Evolutionary conservation across 2,113 vertebrate genomes (phyloP), one percentile per base, ranked within the genome.

Genomic region (Microtus oregoni): DNA sequence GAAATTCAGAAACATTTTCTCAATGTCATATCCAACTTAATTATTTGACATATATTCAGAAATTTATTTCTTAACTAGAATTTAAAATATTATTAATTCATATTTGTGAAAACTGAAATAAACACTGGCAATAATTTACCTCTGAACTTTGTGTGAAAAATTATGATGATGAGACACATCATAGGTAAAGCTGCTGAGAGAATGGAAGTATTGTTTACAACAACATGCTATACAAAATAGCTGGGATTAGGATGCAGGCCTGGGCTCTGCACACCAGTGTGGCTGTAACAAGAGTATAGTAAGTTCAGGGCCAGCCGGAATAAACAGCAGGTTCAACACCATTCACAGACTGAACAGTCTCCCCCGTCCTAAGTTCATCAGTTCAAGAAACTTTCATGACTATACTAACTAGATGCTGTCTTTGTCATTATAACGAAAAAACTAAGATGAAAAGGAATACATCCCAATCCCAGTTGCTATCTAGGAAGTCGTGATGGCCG

Each of bases 51-150:
- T 81, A 75, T 17, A 78, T 86, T 58, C 47, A 35, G 38, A 93
- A 96, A n/a, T 93, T 44, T n/a, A 83, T 78, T 79, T 79, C 72
- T 63, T 81, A 22, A n/a, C n/a, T 83, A 61, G 81, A 63, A 87
- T 78, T 92, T 93, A 79, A 96, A 90, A 72, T 5, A n/a, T 90
- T 65, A 38, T 32, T 90, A 82, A 82, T 70, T 96, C 19, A 72
- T 7, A 82, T 87, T 72, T 58, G n/a, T 97, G 86, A 87, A 90
- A 83, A 87, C 86, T 82, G 55, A 79, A 95, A 91, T 26, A 41
- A 89, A 44, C 17, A 1, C 50, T 44, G 9, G 26, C 61, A 81
- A 30, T 76, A 41, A 77, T 90, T 75, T 89, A 89, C 35, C 85
- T 94, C 35, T 94, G 70, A 52, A 76, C 10, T 94, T 63, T 82